Evolutionary conservation across 2,888 invertebrate genomes (phyloP).

Genomic region (Gisinianus flammeolus): DNA sequence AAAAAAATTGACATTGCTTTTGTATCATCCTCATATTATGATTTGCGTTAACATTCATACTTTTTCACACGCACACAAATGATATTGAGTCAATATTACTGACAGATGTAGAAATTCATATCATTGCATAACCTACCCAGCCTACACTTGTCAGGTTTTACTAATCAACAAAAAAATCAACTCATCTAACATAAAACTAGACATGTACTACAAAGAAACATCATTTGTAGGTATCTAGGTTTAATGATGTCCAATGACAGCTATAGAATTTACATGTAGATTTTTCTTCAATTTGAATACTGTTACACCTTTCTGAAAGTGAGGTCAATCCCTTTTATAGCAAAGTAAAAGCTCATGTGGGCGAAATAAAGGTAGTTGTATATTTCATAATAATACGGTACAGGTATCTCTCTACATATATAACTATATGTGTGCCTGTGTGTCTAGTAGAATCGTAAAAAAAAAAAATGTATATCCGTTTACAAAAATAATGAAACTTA

Average conservation of each 20-base stretch:
- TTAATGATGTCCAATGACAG: too few species aligned
- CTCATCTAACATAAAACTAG: too few species aligned
- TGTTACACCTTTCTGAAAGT: background rate
- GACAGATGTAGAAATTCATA: background rate
- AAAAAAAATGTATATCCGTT: background rate
- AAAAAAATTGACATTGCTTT: background rate
- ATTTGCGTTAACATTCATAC: background rate
- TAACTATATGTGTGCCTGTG: background rate
- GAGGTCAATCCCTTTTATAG: conserved; percentile 15
- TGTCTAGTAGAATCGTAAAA: background rate
- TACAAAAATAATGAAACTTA: conserved; percentile 59
- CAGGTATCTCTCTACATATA: too few species aligned
- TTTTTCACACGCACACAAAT: background rate
- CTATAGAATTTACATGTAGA: background rate
- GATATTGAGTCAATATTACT: background rate
- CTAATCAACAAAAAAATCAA: too few species aligned
- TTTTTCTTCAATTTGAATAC: background rate
- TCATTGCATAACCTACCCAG: background rate
- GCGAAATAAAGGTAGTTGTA: background rate
- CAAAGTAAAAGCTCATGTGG: conserved; percentile 35
- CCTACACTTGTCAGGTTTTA: too few species aligned
- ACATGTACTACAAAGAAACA: too few species aligned
- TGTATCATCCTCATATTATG: background rate
- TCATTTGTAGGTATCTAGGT: too few species aligned
- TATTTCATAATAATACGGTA: too few species aligned